These are phyloP conservation scores for Urosaurus nigricauda DNA, from an alignment of 2,797 vertebrate genomes.

Conservation along the genomic window DNA sequence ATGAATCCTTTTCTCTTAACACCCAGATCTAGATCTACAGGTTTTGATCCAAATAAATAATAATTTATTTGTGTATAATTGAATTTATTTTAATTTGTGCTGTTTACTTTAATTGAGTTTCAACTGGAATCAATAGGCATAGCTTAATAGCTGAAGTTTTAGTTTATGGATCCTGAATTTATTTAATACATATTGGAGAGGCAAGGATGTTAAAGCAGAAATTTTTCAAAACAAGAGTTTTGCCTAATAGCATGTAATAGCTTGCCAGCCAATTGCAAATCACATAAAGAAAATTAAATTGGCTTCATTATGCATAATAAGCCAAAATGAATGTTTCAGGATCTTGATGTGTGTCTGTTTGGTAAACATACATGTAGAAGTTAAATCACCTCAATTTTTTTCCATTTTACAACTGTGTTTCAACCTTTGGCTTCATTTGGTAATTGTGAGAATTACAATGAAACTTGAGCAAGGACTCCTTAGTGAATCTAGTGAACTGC, in stretches of 20 bases:
- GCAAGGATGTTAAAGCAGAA: conserved; percentile 6
- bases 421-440: neutral
- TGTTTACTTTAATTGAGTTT: conserved; percentile 11
- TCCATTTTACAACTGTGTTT: neutral
- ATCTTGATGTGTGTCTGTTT: neutral
- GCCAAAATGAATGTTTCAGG: conserved; percentile 1
- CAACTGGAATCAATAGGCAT: neutral
- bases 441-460: neutral
- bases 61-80: conserved; percentile 20
- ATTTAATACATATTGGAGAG: conserved; percentile 7
- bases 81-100: conserved; percentile 1
- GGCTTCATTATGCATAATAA: neutral
- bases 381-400: neutral
- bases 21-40: neutral
- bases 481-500: neutral
- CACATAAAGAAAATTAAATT: neutral
- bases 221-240: conserved; percentile 1
- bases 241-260: neutral
- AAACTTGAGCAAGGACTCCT: neutral
- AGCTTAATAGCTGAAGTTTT: conserved; percentile 18
- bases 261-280: neutral
- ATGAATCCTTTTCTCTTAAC: neutral
- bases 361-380: neutral
- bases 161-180: conserved; percentile 5
- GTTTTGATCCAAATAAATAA: conserved; percentile 15